Evolutionary conservation across 35 echinoderm and acorn worm species (phyloP).

Genomic region (Apostichopus parvimensis): DNA sequence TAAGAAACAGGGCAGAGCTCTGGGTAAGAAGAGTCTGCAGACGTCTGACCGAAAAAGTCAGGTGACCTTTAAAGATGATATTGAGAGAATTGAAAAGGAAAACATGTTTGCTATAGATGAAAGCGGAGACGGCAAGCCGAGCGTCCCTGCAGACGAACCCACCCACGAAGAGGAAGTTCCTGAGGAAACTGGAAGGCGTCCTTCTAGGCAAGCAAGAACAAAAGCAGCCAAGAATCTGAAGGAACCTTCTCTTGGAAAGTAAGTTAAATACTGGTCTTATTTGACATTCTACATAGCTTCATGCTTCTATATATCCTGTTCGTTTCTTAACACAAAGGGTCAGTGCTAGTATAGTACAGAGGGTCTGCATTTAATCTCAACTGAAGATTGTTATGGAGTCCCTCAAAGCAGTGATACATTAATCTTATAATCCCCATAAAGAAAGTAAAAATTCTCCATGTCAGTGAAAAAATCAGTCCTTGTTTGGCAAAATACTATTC

Average conservation of each 20-base stretch:
- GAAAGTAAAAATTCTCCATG: too few relatives aligned
- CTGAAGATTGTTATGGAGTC: too few relatives aligned
- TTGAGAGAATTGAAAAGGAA: neutral
- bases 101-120: neutral
- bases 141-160: neutral
- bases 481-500: too few relatives aligned
- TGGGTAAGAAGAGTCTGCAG: neutral
- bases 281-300: too few relatives aligned
- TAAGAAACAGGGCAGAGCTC: neutral
- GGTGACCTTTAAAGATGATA: neutral
- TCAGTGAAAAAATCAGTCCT: too few relatives aligned
- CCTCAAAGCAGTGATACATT: too few relatives aligned
- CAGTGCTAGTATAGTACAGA: too few relatives aligned
- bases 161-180: neutral
- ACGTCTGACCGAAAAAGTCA: neutral
- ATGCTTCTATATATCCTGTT: too few relatives aligned
- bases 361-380: too few relatives aligned
- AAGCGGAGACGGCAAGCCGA: neutral
- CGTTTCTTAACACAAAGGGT: too few relatives aligned
- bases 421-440: too few relatives aligned
- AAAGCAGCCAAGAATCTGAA: conserved; percentile 37
- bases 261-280: neutral
- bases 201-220: conserved; percentile 38
- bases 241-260: conserved; percentile 36
- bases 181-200: conserved; percentile 1